A percentile compares a stretch with the other conserved stretches of the same genome.
These are phyloP conservation scores for Speoplatyrhinus poulsoni DNA, from an alignment of 2,113 vertebrate species.

Conservation along the genomic window DNA sequence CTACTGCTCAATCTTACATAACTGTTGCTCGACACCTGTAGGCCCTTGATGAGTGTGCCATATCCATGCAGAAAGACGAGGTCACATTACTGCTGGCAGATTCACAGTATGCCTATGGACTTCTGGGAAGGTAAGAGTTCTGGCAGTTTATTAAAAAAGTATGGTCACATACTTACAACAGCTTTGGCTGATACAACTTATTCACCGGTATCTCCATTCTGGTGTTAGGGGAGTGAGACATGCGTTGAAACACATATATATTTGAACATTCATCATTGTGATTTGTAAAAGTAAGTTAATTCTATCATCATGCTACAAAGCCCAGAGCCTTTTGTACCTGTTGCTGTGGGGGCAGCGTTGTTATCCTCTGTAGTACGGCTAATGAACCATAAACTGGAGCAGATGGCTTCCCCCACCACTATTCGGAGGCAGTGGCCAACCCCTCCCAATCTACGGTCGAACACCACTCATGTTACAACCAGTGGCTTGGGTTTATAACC, in stretches of 20 bases:
- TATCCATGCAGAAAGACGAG: constrained; percentile 80
- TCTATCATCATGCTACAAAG: constrained; percentile 15
- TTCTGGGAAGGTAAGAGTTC: constrained; percentile 80
- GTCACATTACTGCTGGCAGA: constrained; percentile 81
- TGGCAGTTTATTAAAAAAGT: neutral
- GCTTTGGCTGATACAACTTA: neutral
- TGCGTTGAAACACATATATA: constrained; percentile 3
- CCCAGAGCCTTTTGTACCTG: constrained; percentile 65
- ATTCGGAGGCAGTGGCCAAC: constrained; percentile 57
- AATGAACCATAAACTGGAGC: constrained; percentile 77
- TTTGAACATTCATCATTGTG: constrained; percentile 20
- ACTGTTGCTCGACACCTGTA: constrained; percentile 50
- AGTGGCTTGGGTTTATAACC: constrained; percentile 59
- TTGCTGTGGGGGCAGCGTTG: constrained; percentile 66
- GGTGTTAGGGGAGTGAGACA: too few relatives aligned
- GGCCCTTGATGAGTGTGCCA: constrained; percentile 82
- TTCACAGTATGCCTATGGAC: constrained; percentile 80
- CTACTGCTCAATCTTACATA: neutral
- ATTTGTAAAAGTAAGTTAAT: constrained; percentile 19
- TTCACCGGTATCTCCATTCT: neutral
- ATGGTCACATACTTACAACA: neutral
- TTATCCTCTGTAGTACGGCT: constrained; percentile 57
- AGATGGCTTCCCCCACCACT: constrained; percentile 72
- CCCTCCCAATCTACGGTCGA: constrained; percentile 57
- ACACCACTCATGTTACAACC: constrained; percentile 57